A percentile compares a stretch with the other conserved stretches of the same genome.
These are phyloP conservation scores for Sialia sialis DNA, from an alignment of 2,113 vertebrate species.

Conservation along the genomic window DNA sequence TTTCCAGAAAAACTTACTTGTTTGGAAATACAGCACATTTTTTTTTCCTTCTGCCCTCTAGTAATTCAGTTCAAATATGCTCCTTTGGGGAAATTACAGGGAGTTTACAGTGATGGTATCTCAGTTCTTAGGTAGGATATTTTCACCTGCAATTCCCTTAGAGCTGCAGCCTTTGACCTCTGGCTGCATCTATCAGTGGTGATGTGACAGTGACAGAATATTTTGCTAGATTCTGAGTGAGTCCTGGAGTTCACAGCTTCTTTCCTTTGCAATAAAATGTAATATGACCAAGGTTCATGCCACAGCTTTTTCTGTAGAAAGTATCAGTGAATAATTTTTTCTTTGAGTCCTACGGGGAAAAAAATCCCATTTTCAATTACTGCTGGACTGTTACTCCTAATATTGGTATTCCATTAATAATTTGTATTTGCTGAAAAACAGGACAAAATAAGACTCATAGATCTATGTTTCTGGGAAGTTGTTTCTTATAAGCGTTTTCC, in stretches of 20 bases:
- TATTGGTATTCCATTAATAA: background rate
- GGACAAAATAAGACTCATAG: background rate
- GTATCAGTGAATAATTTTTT: background rate
- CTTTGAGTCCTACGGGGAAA: background rate
- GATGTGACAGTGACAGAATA: slow-evolving; percentile 76
- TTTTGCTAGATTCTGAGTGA: slow-evolving; percentile 72
- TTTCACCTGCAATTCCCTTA: slow-evolving; percentile 74
- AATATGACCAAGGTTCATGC: background rate
- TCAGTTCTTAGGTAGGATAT: slow-evolving; percentile 35
- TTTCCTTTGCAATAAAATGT: slow-evolving; percentile 56
- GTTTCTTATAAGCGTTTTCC: background rate
- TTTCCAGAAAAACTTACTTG: background rate
- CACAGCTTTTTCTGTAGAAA: background rate
- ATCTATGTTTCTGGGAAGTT: background rate
- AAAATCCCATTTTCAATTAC: background rate
- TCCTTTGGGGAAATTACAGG: slow-evolving; percentile 26
- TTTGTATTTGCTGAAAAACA: background rate
- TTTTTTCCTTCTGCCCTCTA: background rate
- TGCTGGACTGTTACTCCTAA: background rate
- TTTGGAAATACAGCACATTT: background rate
- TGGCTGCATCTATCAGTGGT: slow-evolving; percentile 78
- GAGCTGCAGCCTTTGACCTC: slow-evolving; percentile 79
- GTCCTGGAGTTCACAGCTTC: slow-evolving; percentile 66
- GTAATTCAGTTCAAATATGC: slow-evolving; percentile 46
- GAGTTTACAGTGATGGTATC: slow-evolving; percentile 27